Evolutionary conservation across 2,888 invertebrate species (phyloP).

Genomic region (Cerastis leucographa): DNA sequence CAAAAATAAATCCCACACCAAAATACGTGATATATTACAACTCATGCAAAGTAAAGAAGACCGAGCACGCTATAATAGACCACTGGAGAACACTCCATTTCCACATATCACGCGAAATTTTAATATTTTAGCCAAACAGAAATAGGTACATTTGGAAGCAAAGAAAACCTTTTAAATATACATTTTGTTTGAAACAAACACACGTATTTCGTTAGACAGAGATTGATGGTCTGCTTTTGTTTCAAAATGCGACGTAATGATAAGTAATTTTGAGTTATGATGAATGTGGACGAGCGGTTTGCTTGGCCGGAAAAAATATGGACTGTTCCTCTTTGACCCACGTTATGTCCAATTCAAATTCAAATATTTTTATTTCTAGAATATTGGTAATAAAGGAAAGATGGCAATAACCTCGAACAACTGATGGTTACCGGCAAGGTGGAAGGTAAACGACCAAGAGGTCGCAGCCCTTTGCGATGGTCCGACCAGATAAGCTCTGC

Average conservation of each 20-base stretch:
- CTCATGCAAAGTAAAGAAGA: constrained; percentile 32
- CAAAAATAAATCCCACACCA: constrained; percentile 8
- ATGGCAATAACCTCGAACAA: too few species aligned
- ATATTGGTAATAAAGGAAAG: too few species aligned
- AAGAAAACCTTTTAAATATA: constrained; percentile 69
- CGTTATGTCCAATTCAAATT: too few species aligned
- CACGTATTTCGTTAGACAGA: constrained; percentile 73
- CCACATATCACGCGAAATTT: constrained; percentile 35
- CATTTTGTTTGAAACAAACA: constrained; percentile 64
- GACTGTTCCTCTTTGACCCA: background rate
- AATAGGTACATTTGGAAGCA: constrained; percentile 52
- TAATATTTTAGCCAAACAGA: constrained; percentile 57
- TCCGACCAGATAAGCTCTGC: too few species aligned
- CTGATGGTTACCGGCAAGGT: too few species aligned
- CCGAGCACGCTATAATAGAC: constrained; percentile 43
- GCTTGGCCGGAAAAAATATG: constrained; percentile 24
- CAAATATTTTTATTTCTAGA: too few species aligned
- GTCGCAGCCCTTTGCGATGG: too few species aligned
- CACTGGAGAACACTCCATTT: constrained; percentile 47
- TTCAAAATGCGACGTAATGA: constrained; percentile 76
- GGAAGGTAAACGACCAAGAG: too few species aligned
- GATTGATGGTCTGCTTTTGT: constrained; percentile 81
- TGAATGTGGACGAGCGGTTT: constrained; percentile 68
- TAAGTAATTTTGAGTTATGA: constrained; percentile 77
- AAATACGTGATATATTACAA: constrained; percentile 22